A percentile compares a stretch with the other conserved stretches of the same genome.
phyloP scores from a whole-genome alignment of 1,140 invertebrate genomes.

The Berghia stephanieae region DNA sequence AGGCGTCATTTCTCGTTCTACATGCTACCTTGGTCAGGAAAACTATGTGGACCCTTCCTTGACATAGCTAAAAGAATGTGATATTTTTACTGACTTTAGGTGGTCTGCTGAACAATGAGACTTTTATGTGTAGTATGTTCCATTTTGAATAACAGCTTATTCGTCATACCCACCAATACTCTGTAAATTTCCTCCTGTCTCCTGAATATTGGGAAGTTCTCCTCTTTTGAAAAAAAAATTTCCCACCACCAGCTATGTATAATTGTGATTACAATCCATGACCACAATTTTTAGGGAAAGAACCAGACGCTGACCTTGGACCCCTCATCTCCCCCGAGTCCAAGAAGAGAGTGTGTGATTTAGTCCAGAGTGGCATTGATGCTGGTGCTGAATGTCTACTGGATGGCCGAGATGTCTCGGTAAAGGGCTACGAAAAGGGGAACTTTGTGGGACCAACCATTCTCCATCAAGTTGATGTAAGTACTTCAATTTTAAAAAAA shows the following conservation, averaged over 20 bases:
- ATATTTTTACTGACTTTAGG: neutral
- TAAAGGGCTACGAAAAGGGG: constrained; percentile 91
- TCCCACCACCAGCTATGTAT: too few species aligned
- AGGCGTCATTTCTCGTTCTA: too few species aligned
- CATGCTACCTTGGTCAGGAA: too few species aligned
- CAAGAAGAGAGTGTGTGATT: constrained; percentile 84
- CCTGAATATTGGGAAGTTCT: too few species aligned
- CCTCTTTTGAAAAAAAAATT: too few species aligned
- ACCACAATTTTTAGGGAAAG: constrained; percentile 78
- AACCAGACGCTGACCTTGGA: constrained; percentile 93
- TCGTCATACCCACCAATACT: too few species aligned
- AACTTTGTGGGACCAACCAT: constrained; percentile 99
- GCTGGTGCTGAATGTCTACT: constrained; percentile 89
- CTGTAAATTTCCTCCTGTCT: too few species aligned
- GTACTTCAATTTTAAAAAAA: constrained; percentile 17
- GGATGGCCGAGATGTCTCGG: constrained; percentile 86
- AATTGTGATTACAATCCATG: too few species aligned
- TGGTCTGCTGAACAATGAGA: neutral
- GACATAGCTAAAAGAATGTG: too few species aligned
- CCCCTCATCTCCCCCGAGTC: constrained; percentile 94
- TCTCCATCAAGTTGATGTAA: constrained; percentile 84
- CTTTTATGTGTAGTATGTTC: neutral
- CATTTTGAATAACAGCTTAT: too few species aligned
- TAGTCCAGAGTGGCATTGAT: constrained; percentile 88
- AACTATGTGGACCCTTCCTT: too few species aligned